phyloP scores from a whole-genome alignment of 2,113 vertebrate genomes.

The Catharus fuscescens region DNA sequence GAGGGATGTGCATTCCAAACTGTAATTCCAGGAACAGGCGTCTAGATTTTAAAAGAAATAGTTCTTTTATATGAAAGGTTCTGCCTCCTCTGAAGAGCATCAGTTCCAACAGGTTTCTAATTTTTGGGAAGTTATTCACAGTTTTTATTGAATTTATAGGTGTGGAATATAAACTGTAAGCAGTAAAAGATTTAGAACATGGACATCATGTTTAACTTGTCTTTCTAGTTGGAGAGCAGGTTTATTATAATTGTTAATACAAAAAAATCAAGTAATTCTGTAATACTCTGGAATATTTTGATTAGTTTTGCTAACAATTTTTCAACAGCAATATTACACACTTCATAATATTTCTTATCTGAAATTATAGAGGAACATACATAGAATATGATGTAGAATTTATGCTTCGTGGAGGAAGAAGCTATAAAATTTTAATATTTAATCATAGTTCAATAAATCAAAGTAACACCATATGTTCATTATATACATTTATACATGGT shows the following conservation, averaged over 20 bases:
- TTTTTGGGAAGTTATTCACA: background rate
- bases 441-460: slow-evolving; percentile 11
- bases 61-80: background rate
- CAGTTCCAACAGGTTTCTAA: background rate
- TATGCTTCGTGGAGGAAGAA: background rate
- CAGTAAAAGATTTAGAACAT: background rate
- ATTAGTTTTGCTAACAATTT: background rate
- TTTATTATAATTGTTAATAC: background rate
- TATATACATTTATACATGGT: background rate
- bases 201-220: background rate
- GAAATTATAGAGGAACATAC: background rate
- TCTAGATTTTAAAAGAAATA: background rate
- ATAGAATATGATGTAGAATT: background rate
- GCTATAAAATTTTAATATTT: slow-evolving; percentile 3
- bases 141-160: background rate
- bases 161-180: background rate
- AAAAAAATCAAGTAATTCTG: background rate
- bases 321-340: slow-evolving; percentile 14
- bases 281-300: background rate
- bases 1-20: background rate
- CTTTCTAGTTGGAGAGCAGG: background rate
- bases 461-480: background rate
- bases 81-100: background rate
- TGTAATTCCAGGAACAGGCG: background rate
- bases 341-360: slow-evolving; percentile 39